Evolutionary conservation across 2,888 invertebrate genomes (phyloP).

Genomic region (Augochlorella aurata): DNA sequence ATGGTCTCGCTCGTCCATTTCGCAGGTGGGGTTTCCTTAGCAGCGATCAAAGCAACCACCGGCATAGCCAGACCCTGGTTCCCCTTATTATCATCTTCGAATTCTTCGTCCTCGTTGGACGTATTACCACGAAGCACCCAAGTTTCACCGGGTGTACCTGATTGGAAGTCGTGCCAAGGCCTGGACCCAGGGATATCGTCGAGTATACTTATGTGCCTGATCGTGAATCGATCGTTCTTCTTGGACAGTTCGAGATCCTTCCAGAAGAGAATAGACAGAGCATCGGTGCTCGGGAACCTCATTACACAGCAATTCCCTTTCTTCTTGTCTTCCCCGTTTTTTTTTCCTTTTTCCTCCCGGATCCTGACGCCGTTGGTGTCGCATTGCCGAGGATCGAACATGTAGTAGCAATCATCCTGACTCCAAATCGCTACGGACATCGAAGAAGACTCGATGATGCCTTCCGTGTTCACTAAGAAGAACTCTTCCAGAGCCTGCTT

Average conservation of each 20-base stretch:
- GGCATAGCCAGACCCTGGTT: slow-evolving; percentile 82
- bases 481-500: slow-evolving; percentile 75
- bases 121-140: slow-evolving; percentile 75
- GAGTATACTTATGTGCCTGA: slow-evolving; percentile 67
- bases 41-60: slow-evolving; percentile 78
- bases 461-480: slow-evolving; percentile 72
- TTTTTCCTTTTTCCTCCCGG: slow-evolving; percentile 60
- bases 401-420: slow-evolving; percentile 84
- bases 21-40: slow-evolving; percentile 72
- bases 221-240: slow-evolving; percentile 74
- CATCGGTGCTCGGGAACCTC: slow-evolving; percentile 67
- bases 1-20: slow-evolving; percentile 79
- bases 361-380: slow-evolving; percentile 75
- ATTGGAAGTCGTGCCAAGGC: slow-evolving; percentile 74
- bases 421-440: slow-evolving; percentile 84
- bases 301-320: slow-evolving; percentile 76
- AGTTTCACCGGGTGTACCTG: slow-evolving; percentile 69
- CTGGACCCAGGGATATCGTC: slow-evolving; percentile 75
- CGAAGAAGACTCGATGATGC: slow-evolving; percentile 74
- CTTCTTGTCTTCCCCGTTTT: slow-evolving; percentile 53
- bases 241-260: slow-evolving; percentile 70
- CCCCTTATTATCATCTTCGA: slow-evolving; percentile 79
- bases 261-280: slow-evolving; percentile 64
- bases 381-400: slow-evolving; percentile 85
- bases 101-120: slow-evolving; percentile 69